These are phyloP conservation scores for Panulirus ornatus DNA, from an alignment of 1,140 invertebrate species.

Conservation along the genomic window DNA sequence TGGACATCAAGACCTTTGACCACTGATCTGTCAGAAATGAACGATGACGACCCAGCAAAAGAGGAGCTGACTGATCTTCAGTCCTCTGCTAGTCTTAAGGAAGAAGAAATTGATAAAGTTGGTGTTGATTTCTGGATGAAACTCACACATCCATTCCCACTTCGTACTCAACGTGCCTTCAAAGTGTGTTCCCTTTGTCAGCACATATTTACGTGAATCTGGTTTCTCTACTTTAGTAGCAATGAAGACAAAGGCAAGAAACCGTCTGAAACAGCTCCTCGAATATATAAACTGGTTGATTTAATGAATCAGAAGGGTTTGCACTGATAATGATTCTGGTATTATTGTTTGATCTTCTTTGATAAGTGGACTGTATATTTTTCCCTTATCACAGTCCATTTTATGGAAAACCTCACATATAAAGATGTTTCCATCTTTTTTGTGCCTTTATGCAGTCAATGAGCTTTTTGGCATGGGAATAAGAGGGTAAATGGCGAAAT, in stretches of 20 bases:
- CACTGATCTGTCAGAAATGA: conserved; percentile 28
- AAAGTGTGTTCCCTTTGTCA: conserved; percentile 51
- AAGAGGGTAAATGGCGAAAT: too few species aligned
- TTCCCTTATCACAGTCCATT: too few species aligned
- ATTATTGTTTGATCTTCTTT: too few species aligned
- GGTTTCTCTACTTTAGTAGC: conserved; percentile 41
- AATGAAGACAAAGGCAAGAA: conserved; percentile 37
- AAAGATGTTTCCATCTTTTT: too few species aligned
- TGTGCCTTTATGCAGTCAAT: too few species aligned
- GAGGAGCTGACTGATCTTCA: conserved; percentile 27
- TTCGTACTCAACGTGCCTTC: conserved; percentile 51
- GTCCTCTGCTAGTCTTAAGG: conserved; percentile 15
- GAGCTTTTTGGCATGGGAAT: too few species aligned
- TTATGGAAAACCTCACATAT: too few species aligned
- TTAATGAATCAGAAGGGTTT: conserved; percentile 32
- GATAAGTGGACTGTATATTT: too few species aligned
- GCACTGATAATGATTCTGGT: neutral
- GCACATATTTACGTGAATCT: conserved; percentile 45
- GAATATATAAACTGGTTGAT: conserved; percentile 34
- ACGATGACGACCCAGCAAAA: conserved; percentile 25
- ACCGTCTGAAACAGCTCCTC: conserved; percentile 45
- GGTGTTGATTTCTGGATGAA: conserved; percentile 48
- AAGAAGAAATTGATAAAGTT: conserved; percentile 56
- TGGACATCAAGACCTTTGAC: conserved; percentile 8
- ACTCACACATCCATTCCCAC: conserved; percentile 48